These are phyloP conservation scores for Parthenolecanium corni DNA, from an alignment of 2,888 invertebrate species.

Conservation along the genomic window DNA sequence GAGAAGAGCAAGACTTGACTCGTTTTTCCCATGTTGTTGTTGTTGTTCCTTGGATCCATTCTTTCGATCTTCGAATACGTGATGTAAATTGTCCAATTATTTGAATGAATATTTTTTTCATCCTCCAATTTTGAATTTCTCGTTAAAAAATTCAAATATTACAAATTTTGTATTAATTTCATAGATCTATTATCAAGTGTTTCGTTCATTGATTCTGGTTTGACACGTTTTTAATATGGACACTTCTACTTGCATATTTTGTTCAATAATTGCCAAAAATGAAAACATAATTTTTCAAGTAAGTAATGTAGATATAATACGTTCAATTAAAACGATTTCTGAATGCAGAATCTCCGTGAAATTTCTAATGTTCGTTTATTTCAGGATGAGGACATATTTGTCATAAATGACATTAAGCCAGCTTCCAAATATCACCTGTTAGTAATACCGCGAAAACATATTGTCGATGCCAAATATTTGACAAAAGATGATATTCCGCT, in stretches of 20 bases:
- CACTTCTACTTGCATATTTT: constrained; percentile 14
- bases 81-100: too few species aligned
- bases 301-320: neutral
- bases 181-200: too few species aligned
- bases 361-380: constrained; percentile 28
- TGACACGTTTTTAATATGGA: too few species aligned
- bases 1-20: too few species aligned
- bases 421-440: constrained; percentile 68
- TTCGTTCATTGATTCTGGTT: too few species aligned
- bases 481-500: constrained; percentile 52
- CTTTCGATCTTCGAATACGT: too few species aligned
- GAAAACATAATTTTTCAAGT: constrained; percentile 14
- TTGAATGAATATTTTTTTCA: too few species aligned
- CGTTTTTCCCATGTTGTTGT: too few species aligned
- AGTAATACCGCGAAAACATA: constrained; percentile 64
- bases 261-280: constrained; percentile 8
- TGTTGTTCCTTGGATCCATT: too few species aligned
- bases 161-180: too few species aligned
- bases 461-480: constrained; percentile 59
- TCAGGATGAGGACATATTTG: constrained; percentile 57
- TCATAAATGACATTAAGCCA: constrained; percentile 74
- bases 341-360: neutral
- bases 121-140: too few species aligned
- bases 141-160: too few species aligned
- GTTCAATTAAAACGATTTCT: neutral